phyloP scores from a whole-genome alignment of 2,113 vertebrate genomes.

The Antigone vipio region DNA sequence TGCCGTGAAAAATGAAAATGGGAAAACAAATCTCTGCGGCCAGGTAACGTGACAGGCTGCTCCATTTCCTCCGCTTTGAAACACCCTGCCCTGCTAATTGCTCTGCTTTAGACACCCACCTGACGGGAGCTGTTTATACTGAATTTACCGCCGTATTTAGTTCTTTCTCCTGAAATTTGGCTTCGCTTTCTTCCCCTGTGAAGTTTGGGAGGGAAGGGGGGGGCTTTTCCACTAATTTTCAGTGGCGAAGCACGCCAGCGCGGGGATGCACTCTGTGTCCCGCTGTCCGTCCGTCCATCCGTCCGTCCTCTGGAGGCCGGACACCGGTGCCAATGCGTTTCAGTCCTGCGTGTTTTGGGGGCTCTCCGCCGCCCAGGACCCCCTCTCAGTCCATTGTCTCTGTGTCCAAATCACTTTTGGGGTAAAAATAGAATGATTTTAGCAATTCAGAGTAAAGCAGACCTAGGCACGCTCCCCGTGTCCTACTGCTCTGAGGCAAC shows the following conservation, averaged over 20 bases:
- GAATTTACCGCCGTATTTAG: not conserved
- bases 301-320: not conserved
- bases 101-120: not conserved
- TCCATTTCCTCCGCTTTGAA: not conserved
- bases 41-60: not conserved
- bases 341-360: fast-evolving
- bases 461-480: not conserved
- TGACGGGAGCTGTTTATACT: not conserved
- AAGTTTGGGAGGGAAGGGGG: not conserved
- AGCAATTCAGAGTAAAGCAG: not conserved
- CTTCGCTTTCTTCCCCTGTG: not conserved
- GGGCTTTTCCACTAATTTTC: not conserved
- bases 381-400: not conserved
- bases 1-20: not conserved
- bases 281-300: not conserved
- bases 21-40: not conserved
- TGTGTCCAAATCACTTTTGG: not conserved
- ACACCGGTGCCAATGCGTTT: fast-evolving
- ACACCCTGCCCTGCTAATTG: not conserved
- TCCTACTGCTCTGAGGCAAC: not conserved
- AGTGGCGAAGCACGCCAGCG: not conserved
- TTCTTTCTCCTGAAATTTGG: not conserved
- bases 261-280: not conserved
- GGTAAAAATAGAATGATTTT: not conserved
- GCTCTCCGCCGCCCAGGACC: not conserved